These are phyloP conservation scores for Masnerella sp. DNA, from an alignment of 2,888 invertebrate species.

Conservation along the genomic window DNA sequence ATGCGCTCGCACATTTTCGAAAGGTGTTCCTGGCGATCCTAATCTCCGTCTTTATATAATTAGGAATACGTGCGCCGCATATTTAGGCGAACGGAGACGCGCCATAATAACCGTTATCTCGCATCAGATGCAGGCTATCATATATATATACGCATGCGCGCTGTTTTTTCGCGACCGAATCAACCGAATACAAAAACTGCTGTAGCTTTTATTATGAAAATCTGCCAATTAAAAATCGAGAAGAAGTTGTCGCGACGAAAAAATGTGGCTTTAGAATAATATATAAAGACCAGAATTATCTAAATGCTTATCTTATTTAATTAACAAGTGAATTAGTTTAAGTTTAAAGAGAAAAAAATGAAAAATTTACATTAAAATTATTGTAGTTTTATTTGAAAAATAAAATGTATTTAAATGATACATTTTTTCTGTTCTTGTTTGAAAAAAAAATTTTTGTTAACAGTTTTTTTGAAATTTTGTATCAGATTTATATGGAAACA, in stretches of 20 bases:
- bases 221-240: slow-evolving; percentile 33
- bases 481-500: no score
- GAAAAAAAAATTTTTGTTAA: no score
- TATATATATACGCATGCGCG: background rate
- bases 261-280: slow-evolving; percentile 23
- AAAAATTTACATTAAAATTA: no score
- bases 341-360: no score
- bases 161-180: slow-evolving; percentile 2
- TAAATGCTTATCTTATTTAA: no score
- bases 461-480: no score
- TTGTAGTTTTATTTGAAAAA: no score
- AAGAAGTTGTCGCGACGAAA: slow-evolving; percentile 19
- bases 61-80: slow-evolving; percentile 37
- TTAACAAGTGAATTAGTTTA: no score
- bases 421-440: no score
- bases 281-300: slow-evolving; percentile 30
- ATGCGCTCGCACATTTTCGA: slow-evolving; percentile 19
- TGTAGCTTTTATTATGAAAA: slow-evolving; percentile 32
- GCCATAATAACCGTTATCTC: slow-evolving; percentile 21
- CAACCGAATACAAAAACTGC: slow-evolving; percentile 16
- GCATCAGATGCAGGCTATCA: slow-evolving; percentile 25
- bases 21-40: slow-evolving; percentile 27
- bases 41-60: slow-evolving; percentile 43
- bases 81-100: slow-evolving; percentile 21
- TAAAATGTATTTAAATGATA: no score